phyloP scores from a whole-genome alignment of 1,140 invertebrate species.

The silkworm (Bombyx mori) region DNA sequence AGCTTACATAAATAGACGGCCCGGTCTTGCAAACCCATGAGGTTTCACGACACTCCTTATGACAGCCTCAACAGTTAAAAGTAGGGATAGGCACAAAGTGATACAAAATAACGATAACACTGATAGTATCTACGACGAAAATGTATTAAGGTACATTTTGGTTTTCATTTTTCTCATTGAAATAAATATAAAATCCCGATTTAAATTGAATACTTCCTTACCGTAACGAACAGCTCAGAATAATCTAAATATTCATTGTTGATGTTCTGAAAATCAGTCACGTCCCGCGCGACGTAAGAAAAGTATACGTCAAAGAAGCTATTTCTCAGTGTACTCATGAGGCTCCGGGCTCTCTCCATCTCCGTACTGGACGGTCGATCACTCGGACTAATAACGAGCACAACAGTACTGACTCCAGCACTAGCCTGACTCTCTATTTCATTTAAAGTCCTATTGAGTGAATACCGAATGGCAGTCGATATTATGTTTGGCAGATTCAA shows the following conservation, averaged over 20 bases:
- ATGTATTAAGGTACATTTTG: background rate
- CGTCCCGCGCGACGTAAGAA: constrained; percentile 44
- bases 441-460: constrained; percentile 38
- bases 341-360: constrained; percentile 37
- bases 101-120: no score
- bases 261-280: constrained; percentile 47
- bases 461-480: constrained; percentile 43
- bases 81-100: no score
- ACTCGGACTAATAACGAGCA: constrained; percentile 53
- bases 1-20: no score
- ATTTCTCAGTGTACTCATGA: constrained; percentile 48
- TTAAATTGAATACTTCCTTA: constrained; percentile 12
- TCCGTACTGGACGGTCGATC: constrained; percentile 46
- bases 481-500: constrained; percentile 56
- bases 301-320: constrained; percentile 62
- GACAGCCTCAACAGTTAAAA: no score
- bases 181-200: no score
- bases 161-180: no score
- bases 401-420: constrained; percentile 47
- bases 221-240: constrained; percentile 55
- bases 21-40: no score
- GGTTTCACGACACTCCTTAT: no score
- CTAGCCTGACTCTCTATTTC: constrained; percentile 33
- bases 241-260: constrained; percentile 58
- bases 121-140: background rate